Evolutionary conservation across 2,113 vertebrate genomes (phyloP).

Genomic region (Pelmatolapia mariae): DNA sequence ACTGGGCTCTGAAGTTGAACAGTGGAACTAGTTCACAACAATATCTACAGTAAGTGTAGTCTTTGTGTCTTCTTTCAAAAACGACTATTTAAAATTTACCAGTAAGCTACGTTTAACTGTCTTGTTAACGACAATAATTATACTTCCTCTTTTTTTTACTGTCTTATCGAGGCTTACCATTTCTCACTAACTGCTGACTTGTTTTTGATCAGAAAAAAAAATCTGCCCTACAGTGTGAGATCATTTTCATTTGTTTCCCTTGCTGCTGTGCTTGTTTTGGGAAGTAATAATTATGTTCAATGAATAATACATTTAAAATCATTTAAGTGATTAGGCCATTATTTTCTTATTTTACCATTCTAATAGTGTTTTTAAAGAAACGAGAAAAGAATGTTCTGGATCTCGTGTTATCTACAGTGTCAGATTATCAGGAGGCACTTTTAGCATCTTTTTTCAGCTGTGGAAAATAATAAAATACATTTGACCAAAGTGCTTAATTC

Average conservation of each 20-base stretch:
- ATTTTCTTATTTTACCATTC: background rate
- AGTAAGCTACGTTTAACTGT: background rate
- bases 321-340: background rate
- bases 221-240: background rate
- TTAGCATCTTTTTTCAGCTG: background rate
- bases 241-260: background rate
- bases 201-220: background rate
- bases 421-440: background rate
- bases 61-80: background rate
- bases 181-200: background rate
- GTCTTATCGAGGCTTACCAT: background rate
- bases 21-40: background rate
- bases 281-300: background rate
- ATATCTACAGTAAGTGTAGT: constrained; percentile 4
- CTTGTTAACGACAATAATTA: background rate
- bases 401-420: background rate
- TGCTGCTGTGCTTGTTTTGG: background rate
- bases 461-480: background rate
- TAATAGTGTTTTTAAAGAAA: background rate
- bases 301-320: background rate
- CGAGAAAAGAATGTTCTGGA: background rate
- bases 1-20: background rate
- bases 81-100: background rate
- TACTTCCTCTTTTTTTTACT: background rate
- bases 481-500: background rate